Percentiles rank a stretch among this genome's conserved stretches.
Evolutionary conservation across 2,113 vertebrate genomes (phyloP).

Genomic region (Hippocampus guttulatus): DNA sequence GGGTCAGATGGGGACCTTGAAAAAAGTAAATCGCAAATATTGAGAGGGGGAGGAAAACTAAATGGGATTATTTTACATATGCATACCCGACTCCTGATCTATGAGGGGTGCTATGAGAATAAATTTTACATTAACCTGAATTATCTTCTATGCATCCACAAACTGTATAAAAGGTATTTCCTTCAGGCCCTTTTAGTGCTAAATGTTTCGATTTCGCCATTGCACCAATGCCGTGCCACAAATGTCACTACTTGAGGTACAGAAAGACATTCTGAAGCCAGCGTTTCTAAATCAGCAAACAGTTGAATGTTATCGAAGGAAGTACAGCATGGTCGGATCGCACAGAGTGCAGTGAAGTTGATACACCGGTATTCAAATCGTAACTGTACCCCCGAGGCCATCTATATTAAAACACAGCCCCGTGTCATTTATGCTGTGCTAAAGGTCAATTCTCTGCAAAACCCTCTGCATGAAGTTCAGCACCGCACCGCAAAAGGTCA

Average conservation of each 20-base stretch:
- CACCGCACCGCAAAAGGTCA: conserved; percentile 56
- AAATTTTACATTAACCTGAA: not conserved
- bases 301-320: not conserved
- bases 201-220: not conserved
- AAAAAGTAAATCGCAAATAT: no score
- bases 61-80: not conserved
- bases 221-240: not conserved
- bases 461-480: conserved; percentile 60
- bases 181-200: not conserved
- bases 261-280: not conserved
- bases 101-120: not conserved
- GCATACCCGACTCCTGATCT: not conserved
- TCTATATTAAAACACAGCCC: conserved; percentile 65
- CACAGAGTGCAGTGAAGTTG: conserved; percentile 26
- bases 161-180: not conserved
- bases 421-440: conserved; percentile 35
- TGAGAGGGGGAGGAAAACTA: no score
- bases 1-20: no score
- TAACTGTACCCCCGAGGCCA: conserved; percentile 63
- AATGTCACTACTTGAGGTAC: not conserved
- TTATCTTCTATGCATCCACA: not conserved
- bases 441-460: conserved; percentile 62
- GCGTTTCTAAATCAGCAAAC: conserved; percentile 12
- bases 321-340: conserved; percentile 3
- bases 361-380: conserved; percentile 62